Evolutionary conservation across 2,797 vertebrate species (phyloP), one percentile per base, ranked within the genome.

Genomic region (Artibeus lituratus): DNA sequence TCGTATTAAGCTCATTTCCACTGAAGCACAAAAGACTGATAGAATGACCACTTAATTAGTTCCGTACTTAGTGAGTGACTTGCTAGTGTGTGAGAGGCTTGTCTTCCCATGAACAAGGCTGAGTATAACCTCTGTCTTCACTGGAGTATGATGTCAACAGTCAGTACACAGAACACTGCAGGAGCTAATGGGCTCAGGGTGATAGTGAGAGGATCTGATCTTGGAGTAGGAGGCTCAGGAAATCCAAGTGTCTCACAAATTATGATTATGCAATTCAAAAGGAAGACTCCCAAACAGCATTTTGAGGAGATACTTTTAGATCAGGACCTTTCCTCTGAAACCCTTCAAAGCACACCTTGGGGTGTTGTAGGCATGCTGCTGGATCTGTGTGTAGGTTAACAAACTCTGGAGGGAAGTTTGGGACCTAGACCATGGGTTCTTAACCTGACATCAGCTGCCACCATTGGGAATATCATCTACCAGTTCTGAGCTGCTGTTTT

Each of bases 1-100:
- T 87, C 47, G 4, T 51, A 72, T 69, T 82, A 76, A 70, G 32
- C 35, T 88, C 57, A 55, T 78, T 88, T 87, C 88, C 69, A 42
- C 42, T 73, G 19, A 95, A 55, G n/a, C 15, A 16, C 10, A 14
- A 70, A 55, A 70, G 18, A 74, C 10, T 42, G 15, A 65, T n/a
- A 89, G 62, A 65, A 39, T 69, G 42, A 84, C 73, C 73, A 59
- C 74, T 57, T n/a, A 83, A 90, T 77, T 78, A 32, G 9, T 51
- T 94, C 22, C 3, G 22, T 59, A 35, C 47, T 84, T 18, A 87
- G 53, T 37, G 16, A n/a, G 22, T 21, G 19, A 53, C 21, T 59
- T 57, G 16, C 24, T 78, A 24, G 37, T 69, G 15, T 81, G 47
- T 72, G 59, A 72, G 53, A 86, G 73, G 14, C 35, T 88, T 81